Conservation (phyloP, 2,113 vertebrate genomes). For the Triplophysa siluroides region DNA sequence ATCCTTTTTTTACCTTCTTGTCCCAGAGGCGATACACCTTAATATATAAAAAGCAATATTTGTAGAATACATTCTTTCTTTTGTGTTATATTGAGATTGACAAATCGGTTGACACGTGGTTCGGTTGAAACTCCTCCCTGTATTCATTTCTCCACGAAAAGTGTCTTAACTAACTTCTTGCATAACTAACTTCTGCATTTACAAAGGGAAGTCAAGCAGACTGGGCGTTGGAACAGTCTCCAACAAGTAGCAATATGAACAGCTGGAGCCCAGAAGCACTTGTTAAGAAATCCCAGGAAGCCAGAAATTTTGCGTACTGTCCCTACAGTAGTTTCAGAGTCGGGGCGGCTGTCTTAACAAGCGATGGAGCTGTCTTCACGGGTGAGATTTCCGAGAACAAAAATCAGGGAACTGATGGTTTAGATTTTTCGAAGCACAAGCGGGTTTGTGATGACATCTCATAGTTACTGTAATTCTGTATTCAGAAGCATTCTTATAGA, state of each 20-base stretch:
- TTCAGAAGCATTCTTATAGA: too few species aligned
- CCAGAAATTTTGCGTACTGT: conserved; percentile 77
- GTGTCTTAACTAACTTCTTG: not conserved
- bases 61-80: not conserved
- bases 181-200: not conserved
- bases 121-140: not conserved
- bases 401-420: not conserved
- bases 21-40: too few species aligned
- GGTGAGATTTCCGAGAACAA: conserved; percentile 66
- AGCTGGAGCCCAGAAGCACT: not conserved
- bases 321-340: conserved; percentile 85
- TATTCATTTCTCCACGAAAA: not conserved
- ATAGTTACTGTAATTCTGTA: not conserved
- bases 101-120: not conserved
- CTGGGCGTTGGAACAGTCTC: not conserved
- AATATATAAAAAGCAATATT: too few species aligned
- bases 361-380: conserved; percentile 74
- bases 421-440: too few species aligned
- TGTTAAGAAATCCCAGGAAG: conserved; percentile 64
- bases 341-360: conserved; percentile 79
- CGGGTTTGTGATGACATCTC: not conserved
- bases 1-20: too few species aligned
- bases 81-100: not conserved
- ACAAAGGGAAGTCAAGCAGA: not conserved
- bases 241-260: not conserved